Evolutionary conservation across 2,797 vertebrate genomes (phyloP).

Genomic region (Lerista edwardsae): DNA sequence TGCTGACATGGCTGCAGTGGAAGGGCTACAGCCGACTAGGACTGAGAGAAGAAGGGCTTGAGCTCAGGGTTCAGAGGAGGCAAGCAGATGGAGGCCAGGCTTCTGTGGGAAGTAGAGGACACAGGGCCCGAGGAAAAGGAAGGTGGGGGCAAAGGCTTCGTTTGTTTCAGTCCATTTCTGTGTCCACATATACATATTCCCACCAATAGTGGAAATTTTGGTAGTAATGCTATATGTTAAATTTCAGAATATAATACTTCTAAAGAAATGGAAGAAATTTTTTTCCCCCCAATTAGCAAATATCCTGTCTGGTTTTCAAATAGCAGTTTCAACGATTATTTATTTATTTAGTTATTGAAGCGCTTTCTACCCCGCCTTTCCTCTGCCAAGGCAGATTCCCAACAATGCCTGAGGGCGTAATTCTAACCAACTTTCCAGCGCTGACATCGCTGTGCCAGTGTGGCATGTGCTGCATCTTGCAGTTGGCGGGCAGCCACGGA

Average conservation of each 20-base stretch:
- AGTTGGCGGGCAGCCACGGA: too few relatives aligned
- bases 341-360: too few relatives aligned
- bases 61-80: neutral
- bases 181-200: neutral
- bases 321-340: neutral
- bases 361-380: too few relatives aligned
- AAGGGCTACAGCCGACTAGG: neutral
- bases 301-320: neutral
- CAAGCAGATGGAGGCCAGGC: neutral
- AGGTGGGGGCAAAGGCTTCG: neutral
- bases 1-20: neutral
- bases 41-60: neutral
- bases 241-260: too few relatives aligned
- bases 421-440: too few relatives aligned
- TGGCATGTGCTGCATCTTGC: too few relatives aligned
- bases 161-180: neutral
- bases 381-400: too few relatives aligned
- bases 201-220: neutral
- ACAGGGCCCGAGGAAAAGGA: neutral
- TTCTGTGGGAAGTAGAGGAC: neutral
- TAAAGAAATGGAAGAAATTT: too few relatives aligned
- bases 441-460: too few relatives aligned
- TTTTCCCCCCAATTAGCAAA: neutral
- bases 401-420: too few relatives aligned
- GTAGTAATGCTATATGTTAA: neutral